Percentiles rank a stretch among this genome's conserved stretches.
Evolutionary conservation across 2,797 vertebrate species (phyloP).

Genomic region (Sebastes diploproa): DNA sequence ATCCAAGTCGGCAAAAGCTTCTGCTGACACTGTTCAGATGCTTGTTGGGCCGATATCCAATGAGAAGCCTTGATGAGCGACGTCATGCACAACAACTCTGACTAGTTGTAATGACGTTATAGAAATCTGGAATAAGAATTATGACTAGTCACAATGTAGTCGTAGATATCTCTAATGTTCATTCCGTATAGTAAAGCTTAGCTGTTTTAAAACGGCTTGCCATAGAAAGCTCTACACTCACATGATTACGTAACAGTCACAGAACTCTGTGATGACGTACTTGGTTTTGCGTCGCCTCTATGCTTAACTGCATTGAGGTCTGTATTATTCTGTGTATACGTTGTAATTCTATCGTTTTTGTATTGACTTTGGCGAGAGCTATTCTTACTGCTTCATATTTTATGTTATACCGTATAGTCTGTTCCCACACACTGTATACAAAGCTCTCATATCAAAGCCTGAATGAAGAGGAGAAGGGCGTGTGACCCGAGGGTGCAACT

Average conservation of each 20-base stretch:
- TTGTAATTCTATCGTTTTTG: background rate
- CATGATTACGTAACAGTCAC: background rate
- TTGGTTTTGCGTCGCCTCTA: constrained; percentile 8
- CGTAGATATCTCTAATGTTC: too few relatives aligned
- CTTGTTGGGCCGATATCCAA: too few relatives aligned
- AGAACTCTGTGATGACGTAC: constrained; percentile 52
- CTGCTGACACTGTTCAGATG: too few relatives aligned
- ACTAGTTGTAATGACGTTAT: too few relatives aligned
- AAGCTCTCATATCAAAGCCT: constrained; percentile 21
- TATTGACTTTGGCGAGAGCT: background rate
- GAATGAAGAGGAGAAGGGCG: constrained; percentile 8
- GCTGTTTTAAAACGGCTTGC: too few relatives aligned
- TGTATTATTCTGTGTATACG: background rate
- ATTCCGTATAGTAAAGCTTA: too few relatives aligned
- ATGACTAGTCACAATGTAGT: too few relatives aligned
- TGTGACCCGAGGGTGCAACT: constrained; percentile 38
- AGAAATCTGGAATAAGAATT: too few relatives aligned
- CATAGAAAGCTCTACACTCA: too few relatives aligned
- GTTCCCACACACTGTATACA: background rate
- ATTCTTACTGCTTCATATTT: background rate
- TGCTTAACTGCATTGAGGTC: background rate
- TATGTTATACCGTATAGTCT: background rate
- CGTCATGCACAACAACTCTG: too few relatives aligned
- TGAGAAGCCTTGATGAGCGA: too few relatives aligned
- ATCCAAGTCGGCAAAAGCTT: too few relatives aligned